phyloP scores from a whole-genome alignment of 53 echinoderm and acorn worm species.

The Stichopus horrens region DNA sequence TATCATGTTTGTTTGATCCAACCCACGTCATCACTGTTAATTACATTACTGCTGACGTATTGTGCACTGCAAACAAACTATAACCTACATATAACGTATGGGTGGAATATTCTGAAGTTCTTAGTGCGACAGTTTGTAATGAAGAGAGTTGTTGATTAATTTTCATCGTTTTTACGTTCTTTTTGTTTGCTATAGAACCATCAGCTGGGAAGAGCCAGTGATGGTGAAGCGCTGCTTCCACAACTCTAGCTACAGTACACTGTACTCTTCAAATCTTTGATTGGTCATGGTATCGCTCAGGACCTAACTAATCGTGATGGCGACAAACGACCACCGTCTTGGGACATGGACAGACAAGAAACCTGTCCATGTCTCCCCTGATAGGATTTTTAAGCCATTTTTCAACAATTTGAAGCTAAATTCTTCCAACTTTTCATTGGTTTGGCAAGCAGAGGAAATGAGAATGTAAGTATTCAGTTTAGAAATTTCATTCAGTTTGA shows the following conservation, averaged over 20 bases:
- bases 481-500: no score
- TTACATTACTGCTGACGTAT: no score
- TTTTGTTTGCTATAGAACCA: not conserved
- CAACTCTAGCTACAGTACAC: not conserved
- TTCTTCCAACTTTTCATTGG: conserved; percentile 34
- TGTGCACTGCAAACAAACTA: no score
- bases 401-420: conserved; percentile 27
- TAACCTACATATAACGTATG: no score
- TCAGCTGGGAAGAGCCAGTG: not conserved
- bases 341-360: not conserved
- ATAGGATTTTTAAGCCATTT: conserved; percentile 34
- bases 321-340: not conserved
- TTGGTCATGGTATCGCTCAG: not conserved
- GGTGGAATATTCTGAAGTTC: no score
- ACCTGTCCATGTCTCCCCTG: conserved; percentile 28
- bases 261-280: not conserved
- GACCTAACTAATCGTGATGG: not conserved
- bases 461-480: conserved; percentile 23
- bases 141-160: no score
- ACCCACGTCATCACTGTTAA: no score
- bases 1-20: no score
- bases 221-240: not conserved
- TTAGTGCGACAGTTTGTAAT: no score
- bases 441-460: conserved; percentile 45
- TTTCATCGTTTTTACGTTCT: no score